These are phyloP conservation scores for Poecilobothrus nobilitatus DNA, from an alignment of 2,888 invertebrate species.

Conservation along the genomic window DNA sequence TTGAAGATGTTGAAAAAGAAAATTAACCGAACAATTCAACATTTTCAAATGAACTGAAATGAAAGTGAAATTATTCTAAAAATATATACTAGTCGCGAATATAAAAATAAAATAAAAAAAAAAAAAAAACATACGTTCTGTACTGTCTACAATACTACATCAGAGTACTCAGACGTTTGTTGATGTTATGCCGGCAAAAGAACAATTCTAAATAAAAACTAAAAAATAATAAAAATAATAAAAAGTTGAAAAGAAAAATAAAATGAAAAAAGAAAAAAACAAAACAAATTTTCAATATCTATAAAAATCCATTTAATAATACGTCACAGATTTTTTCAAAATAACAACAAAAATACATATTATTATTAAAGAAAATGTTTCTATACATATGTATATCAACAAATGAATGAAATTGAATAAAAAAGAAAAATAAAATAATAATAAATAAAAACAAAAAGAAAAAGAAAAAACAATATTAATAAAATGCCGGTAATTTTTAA, in stretches of 20 bases:
- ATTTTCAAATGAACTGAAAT: slow-evolving; percentile 11
- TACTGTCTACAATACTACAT: no score
- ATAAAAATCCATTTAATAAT: not conserved
- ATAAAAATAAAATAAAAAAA: no score
- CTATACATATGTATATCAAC: not conserved
- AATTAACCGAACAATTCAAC: not conserved
- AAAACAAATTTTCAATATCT: not conserved
- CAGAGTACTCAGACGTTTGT: slow-evolving; percentile 14
- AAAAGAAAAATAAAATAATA: not conserved
- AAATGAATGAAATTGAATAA: not conserved
- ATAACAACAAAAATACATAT: no score
- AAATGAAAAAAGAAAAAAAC: not conserved
- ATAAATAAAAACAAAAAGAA: not conserved
- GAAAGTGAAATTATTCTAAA: slow-evolving; percentile 9
- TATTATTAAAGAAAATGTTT: no score
- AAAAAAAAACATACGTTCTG: no score
- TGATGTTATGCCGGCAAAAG: slow-evolving; percentile 29
- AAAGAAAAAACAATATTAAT: no score
- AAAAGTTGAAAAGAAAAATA: not conserved
- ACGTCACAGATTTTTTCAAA: not conserved
- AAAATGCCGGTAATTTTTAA: slow-evolving; percentile 1
- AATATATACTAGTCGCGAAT: slow-evolving; percentile 2
- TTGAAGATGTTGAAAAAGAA: not conserved
- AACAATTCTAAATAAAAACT: slow-evolving; percentile 27
- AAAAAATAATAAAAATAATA: no score